These are phyloP conservation scores for Meloidogyne chitwoodi DNA, from an alignment of 1,140 invertebrate species.

Conservation along the genomic window DNA sequence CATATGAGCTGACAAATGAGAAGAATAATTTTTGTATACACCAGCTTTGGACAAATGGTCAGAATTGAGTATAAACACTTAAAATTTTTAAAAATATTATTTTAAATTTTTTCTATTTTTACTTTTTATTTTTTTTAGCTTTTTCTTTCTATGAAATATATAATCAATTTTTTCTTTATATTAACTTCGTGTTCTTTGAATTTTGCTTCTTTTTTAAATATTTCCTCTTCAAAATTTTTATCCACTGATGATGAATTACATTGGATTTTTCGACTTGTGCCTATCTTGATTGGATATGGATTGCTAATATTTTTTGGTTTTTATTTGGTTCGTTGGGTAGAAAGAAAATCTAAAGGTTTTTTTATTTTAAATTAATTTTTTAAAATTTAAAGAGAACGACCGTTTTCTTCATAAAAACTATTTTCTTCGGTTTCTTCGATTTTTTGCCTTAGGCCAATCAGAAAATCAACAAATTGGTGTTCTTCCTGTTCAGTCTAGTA, in stretches of 20 bases:
- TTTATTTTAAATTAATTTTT: background rate
- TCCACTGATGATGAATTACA: background rate
- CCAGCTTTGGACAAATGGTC: no score
- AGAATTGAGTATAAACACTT: no score
- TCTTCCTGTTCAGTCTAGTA: no score
- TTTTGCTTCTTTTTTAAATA: background rate
- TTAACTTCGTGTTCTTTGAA: background rate
- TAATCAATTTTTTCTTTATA: background rate
- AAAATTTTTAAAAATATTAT: no score
- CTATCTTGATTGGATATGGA: slow-evolving; percentile 1
- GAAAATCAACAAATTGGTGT: slow-evolving; percentile 31
- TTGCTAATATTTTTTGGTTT: background rate
- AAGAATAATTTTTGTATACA: no score
- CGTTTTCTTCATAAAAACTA: slow-evolving; percentile 15
- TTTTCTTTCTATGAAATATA: background rate
- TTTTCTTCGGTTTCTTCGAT: slow-evolving; percentile 22
- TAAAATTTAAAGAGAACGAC: slow-evolving; percentile 25
- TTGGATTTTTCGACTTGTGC: slow-evolving; percentile 11
- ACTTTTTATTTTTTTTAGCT: no score
- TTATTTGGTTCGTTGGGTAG: slow-evolving; percentile 3
- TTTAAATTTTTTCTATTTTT: no score
- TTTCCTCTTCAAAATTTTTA: background rate
- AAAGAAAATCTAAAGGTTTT: slow-evolving; percentile 6
- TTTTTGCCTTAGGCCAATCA: slow-evolving; percentile 46
- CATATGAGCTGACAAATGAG: no score